phyloP scores from a whole-genome alignment of 2,113 vertebrate genomes.

The Litocranius walleri region DNA sequence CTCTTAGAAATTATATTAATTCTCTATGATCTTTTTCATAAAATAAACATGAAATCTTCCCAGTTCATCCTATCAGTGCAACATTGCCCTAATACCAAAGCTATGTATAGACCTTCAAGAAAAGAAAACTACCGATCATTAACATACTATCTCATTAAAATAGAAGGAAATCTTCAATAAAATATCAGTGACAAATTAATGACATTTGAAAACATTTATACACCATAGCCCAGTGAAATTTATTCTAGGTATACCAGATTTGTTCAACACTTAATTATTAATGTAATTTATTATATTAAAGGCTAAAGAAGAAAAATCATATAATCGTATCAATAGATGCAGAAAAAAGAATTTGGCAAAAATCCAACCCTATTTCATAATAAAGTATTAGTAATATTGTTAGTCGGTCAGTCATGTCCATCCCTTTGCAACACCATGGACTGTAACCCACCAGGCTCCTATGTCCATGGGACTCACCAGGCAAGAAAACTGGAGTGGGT shows the following conservation, averaged over 20 bases:
- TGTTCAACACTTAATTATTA: neutral
- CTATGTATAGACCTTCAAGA: neutral
- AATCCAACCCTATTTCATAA: neutral
- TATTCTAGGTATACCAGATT: neutral
- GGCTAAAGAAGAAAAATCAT: neutral
- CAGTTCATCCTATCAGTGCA: neutral
- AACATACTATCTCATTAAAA: neutral
- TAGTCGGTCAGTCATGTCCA: fast-evolving
- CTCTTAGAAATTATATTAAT: neutral
- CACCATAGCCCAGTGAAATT: neutral
- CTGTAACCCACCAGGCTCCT: neutral
- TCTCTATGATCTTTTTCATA: neutral
- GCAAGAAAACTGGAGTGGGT: neutral
- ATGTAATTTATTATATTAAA: neutral
- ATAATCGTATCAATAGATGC: neutral
- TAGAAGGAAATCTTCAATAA: neutral
- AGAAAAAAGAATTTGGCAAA: neutral
- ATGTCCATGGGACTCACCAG: neutral
- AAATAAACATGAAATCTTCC: neutral
- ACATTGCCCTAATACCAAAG: neutral
- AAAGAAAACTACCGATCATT: neutral
- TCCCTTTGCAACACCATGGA: neutral
- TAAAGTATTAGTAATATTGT: neutral
- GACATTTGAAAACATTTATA: neutral
- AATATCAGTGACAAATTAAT: neutral